Base-by-base conservation (phyloP, 2,888 invertebrate genomes). In the Pandemis corylana region DNA sequence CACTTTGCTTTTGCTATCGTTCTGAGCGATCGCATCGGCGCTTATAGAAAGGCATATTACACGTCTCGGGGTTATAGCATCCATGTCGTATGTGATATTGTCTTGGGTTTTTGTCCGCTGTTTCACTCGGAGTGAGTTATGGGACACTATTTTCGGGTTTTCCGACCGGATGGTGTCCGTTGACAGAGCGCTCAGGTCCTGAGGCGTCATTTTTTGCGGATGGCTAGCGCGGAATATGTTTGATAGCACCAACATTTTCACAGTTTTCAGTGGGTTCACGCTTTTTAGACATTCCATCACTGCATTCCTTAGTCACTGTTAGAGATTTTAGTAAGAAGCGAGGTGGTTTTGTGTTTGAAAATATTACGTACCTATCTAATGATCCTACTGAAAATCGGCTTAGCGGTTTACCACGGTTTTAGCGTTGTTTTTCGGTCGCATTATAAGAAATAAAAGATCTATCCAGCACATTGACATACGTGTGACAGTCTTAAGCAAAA, bases 261-360 rank as follows among this genome's bases (percentile, higher is more conserved):
- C 90, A 82, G 90, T 90, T 90, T 90, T 92, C 82, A 93, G 86
- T 78, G 93, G 90, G 86, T 89, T 84, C 77, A 88, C 86, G 84
- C 90, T 89, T 81, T 88, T 91, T 84, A 94, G 87, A 91, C 89
- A 92, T 92, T 94, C 94, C 94, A 94, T 94, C 92, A 93, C 94
- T 93, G 92, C 91, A 93, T 92, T 92, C 92, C 92, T 88, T 87
- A 87, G 88, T 90, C 90, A 87, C 86, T 81, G 85, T 81, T 77
- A 80, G 79, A 78, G 78, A 81, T 77, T 80, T 79, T 78, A 79
- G 78, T 78, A 79, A 79, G 79, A 72, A 79, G 75, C 76, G 82
- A 85, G 85, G 83, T 84, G 87, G 87, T 89, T 88, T 89, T 88
- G 87, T 89, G 89, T 90, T 90, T 28, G 59, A 10, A 28, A 28